phyloP scores from a whole-genome alignment of 2,888 invertebrate genomes.

The Acrobasis suavella region DNA sequence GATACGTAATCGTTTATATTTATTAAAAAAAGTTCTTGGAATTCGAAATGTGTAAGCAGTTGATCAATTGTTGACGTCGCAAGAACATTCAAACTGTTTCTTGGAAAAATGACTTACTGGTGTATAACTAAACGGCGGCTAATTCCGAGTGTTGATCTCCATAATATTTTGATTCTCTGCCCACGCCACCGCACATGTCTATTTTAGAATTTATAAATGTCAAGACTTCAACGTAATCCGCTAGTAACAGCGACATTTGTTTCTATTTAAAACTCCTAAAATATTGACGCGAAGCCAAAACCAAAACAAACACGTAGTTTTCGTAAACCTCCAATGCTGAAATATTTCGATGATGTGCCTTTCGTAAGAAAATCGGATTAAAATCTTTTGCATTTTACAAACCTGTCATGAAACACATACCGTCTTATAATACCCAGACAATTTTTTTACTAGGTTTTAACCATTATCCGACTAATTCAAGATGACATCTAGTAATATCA shows the following conservation, averaged over 20 bases:
- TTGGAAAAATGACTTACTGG: not conserved
- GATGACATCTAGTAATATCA: too few relatives aligned
- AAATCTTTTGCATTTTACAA: not conserved
- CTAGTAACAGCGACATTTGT: conserved; percentile 30
- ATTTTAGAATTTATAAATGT: conserved; percentile 49
- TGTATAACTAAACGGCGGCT: conserved; percentile 33
- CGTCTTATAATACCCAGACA: too few relatives aligned
- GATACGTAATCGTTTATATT: not conserved
- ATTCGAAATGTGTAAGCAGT: not conserved
- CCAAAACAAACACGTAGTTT: conserved; percentile 20
- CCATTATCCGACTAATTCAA: too few relatives aligned
- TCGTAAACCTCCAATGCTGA: conserved; percentile 40
- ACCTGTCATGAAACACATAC: too few relatives aligned
- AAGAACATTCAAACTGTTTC: not conserved
- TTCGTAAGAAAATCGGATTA: not conserved
- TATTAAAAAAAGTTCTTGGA: too few relatives aligned
- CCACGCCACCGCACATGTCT: conserved; percentile 60
- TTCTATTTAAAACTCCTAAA: conserved; percentile 35
- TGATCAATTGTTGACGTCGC: not conserved
- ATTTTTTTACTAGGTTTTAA: too few relatives aligned
- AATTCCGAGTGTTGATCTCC: conserved; percentile 62
- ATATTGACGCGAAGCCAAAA: conserved; percentile 35
- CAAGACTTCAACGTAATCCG: conserved; percentile 9
- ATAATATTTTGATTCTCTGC: conserved; percentile 66
- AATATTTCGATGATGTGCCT: conserved; percentile 31